phyloP scores from a whole-genome alignment of 2,888 invertebrate genomes.

The Drosophila helvetica region DNA sequence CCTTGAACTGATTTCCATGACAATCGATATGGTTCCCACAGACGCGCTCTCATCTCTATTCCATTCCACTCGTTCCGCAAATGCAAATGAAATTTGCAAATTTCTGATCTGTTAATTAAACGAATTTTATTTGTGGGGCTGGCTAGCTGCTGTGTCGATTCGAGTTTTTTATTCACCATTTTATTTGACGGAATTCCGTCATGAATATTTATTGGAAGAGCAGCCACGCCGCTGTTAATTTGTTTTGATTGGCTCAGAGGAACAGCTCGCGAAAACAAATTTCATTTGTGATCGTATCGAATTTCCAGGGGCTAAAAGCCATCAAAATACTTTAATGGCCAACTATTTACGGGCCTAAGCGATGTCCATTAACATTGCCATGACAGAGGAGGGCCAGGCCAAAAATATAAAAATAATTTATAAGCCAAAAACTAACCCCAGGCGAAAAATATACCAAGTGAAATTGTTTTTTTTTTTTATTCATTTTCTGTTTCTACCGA shows the following conservation, averaged over 20 bases:
- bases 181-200: constrained; percentile 48
- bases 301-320: constrained; percentile 48
- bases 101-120: constrained; percentile 62
- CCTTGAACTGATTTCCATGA: constrained; percentile 25
- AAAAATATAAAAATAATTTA: constrained; percentile 23
- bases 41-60: constrained; percentile 10
- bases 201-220: constrained; percentile 65
- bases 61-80: constrained; percentile 24
- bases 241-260: constrained; percentile 54
- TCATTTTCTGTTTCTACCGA: constrained; percentile 6
- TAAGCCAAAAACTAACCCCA: constrained; percentile 5
- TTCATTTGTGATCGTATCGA: constrained; percentile 47
- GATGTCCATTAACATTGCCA: constrained; percentile 53
- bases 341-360: constrained; percentile 46
- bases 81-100: constrained; percentile 60
- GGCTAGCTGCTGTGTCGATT: constrained; percentile 12
- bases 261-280: constrained; percentile 40
- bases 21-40: constrained; percentile 29
- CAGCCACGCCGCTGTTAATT: constrained; percentile 47
- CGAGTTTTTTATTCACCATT: constrained; percentile 3
- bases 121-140: constrained; percentile 16
- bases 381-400: constrained; percentile 34
- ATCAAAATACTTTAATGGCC: constrained; percentile 48
- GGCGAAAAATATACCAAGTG: constrained; percentile 36
- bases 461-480: constrained; percentile 50